Evolutionary conservation across 2,113 vertebrate genomes (phyloP), one percentile per base, ranked within the genome.

Genomic region (Oncorhynchus clarkii): DNA sequence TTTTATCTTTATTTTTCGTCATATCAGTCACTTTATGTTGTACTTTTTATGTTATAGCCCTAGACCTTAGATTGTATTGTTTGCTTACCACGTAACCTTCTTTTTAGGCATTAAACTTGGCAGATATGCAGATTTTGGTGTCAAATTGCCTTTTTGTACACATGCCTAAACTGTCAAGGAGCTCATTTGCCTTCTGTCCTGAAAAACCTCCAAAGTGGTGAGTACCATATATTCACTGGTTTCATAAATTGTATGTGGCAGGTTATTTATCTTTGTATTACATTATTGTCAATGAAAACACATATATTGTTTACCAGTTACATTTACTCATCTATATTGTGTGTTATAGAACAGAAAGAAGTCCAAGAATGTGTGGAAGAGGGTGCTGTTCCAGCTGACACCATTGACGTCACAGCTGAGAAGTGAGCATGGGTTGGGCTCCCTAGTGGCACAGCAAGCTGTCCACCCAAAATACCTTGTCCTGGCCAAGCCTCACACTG

Each of bases 81-180:
- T 22, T 62, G 59, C 7, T 24, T n/a, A 22, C 20, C n/a, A 22
- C n/a, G 5, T 59, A 11, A 51, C 13, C 12, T 51, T 51, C 12
- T 51, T 51, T 14, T 60, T n/a, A 20, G 57, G 6, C 57, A 60
- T 60, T 60, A 9, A n/a, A 22, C 39, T 39, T 39, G 39, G 39
- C 8, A 45, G 39, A 62, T 62, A 62, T 22, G 1, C 22, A 65
- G 13, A 49, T 73, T 68, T 14, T 51, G 54, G 62, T 29, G 39
- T 45, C 8, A 39, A 39, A 9, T 39, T 8, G 39, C 39, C 39
- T 39, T 67, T 70, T 51, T 24, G 22, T 22, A 18, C 12, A 64
- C 22, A 88, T 84, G 62, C 13, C 71, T 45, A 74, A 71, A 57
- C 77, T 27, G 29, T 83, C 39, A 78, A 73, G 22, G 80, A 83